Evolutionary conservation across 2,888 invertebrate genomes (phyloP), one percentile per base, ranked within the genome.

Genomic region (Spilarctia lutea): DNA sequence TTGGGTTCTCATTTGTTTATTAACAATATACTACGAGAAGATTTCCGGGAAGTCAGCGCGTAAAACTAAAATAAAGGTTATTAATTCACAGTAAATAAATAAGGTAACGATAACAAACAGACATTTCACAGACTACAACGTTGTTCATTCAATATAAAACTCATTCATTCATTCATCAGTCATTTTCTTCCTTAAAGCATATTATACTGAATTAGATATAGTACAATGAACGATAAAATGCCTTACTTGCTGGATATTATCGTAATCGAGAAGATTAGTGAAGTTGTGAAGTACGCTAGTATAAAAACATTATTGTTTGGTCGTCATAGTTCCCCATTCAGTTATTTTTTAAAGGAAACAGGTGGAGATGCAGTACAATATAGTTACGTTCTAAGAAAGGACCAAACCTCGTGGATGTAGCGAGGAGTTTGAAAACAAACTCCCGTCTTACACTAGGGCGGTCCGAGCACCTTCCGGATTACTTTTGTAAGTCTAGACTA

Each of bases 251-350:
- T 24, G 39, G n/a, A 71, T 72, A 75, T 72, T 72, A 45, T 33
- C 30, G 39, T 72, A 75, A 77, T 75, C 73, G 77, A 75, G 75
- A 75, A 74, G 65, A 76, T 66, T 70, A 65, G 18, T 73, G 73
- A 71, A 60, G 70, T 72, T 66, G 24, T 74, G 74, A 71, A 60
- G 70, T 70, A 75, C 52, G 60, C 33, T 52, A n/a, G 42, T 60
- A 56, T 60, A n/a, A 63, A 33, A 63, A 45, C 33, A 60, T 30
- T 72, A 16, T 67, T 56, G 7, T 68, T 68, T 73, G 63, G 68
- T 63, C n/a, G 27, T 27, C 16, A 3, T 8, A 52, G 24, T 52
- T 52, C n/a, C 52, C 11, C 10, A 8, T 52, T 56, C 24, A 56
- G 52, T 56, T 56, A 8, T 56, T 56, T 56, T 56, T 0, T 24